Conservation (phyloP, 2,797 vertebrate genomes). For the Gymnothorax javanicus region DNA sequence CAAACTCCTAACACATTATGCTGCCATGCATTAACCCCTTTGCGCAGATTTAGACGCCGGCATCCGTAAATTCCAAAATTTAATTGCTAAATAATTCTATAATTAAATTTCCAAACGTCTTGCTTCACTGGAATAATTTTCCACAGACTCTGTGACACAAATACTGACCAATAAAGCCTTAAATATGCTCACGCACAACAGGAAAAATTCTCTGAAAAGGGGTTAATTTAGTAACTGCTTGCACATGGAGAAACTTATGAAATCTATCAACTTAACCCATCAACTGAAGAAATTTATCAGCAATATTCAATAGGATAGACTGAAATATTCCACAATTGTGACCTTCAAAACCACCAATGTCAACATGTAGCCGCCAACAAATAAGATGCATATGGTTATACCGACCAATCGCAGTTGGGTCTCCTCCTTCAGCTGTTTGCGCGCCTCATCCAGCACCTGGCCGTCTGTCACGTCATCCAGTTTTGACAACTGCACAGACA, state of each 20-base stretch:
- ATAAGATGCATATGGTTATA: conserved; percentile 22
- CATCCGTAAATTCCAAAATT: too few relatives aligned
- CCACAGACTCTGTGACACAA: too few relatives aligned
- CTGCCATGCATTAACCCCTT: background rate
- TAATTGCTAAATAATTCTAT: too few relatives aligned
- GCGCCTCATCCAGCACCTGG: conserved; percentile 84
- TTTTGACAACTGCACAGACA: conserved; percentile 73
- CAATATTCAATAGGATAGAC: too few relatives aligned
- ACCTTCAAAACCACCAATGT: background rate
- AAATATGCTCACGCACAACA: too few relatives aligned
- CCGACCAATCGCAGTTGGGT: conserved; percentile 90
- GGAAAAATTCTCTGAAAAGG: too few relatives aligned
- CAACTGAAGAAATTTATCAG: too few relatives aligned
- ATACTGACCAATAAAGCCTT: too few relatives aligned
- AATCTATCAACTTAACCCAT: too few relatives aligned
- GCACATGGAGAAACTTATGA: background rate
- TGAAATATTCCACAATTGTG: background rate
- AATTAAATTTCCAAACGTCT: too few relatives aligned
- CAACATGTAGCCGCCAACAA: background rate
- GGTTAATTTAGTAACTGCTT: background rate
- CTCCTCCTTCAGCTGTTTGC: conserved; percentile 97
- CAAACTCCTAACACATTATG: background rate
- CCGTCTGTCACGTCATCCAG: conserved; percentile 83
- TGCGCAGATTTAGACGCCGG: too few relatives aligned
- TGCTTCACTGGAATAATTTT: too few relatives aligned